Base-by-base conservation (phyloP, 2,888 invertebrate genomes). In the Cybosia mesomella region DNA sequence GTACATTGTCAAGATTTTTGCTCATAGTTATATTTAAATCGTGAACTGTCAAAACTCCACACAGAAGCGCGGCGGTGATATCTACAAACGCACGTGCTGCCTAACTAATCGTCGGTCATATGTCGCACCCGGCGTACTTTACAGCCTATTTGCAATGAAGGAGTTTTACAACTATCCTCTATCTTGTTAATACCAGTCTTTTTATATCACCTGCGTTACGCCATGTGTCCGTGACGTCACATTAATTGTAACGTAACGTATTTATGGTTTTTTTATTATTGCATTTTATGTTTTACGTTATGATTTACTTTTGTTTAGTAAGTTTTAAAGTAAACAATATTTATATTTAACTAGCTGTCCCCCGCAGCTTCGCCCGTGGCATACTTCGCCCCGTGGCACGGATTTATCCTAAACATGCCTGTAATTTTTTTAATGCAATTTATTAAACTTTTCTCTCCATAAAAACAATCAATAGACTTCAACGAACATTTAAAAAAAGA, bases 141-240 rank as follows among this genome's bases (percentile, higher is more conserved):
- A 92, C 91, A 83, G 89, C 89, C 91, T 92, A 91, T 92, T 92
- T 89, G 89, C 90, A 87, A 89, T 89, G 89, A 89, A 89, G 85
- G 87, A 91, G 85, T 88, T 92, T 92, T 92, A 92, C 88, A 89
- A 84, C 88, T 82, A 75, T 21, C 74, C 80, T 88, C 86, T 91
- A 86, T 85, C 85, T 86, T 83, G 85, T 87, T 91, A 91, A 89
- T 83, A 84, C 79, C 84, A 80, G 80, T 83, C 82, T 87, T 84
- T 88, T 85, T 87, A 83, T 87, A 87, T 87, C 84, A 89, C 87
- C 88, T 87, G 86, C 83, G 82, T 81, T 80, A 81, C 82, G 71
- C 75, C 87, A 85, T 85, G 83, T 88, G 89, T 77, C 73, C 70
- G 72, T 83, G 83, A 83, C 80, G 85, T 85, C 79, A 80, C 70